A percentile compares a stretch with the other conserved stretches of the same genome.
Evolutionary conservation across 1,140 invertebrate species (phyloP).

Genomic region (Monochamus saltuarius): DNA sequence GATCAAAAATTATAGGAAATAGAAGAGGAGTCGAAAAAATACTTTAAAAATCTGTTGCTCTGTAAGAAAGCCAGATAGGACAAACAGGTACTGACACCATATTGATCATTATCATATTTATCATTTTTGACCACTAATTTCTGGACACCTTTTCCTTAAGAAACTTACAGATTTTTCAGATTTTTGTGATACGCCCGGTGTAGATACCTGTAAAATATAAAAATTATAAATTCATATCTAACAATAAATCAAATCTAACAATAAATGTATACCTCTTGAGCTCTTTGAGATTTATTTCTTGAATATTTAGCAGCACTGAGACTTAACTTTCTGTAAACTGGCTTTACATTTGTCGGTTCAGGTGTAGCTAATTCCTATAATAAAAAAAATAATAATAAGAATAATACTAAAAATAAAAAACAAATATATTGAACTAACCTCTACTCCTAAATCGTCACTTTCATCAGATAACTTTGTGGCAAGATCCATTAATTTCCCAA

Average conservation of each 20-base stretch:
- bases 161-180: conserved; percentile 7
- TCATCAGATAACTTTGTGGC: conserved; percentile 33
- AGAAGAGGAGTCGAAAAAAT: too few species aligned
- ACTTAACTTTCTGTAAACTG: conserved; percentile 13
- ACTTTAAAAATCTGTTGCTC: too few species aligned
- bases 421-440: conserved; percentile 4
- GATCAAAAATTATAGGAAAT: too few species aligned
- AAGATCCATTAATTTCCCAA: conserved; percentile 65
- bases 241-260: not conserved
- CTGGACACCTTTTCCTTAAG: too few species aligned
- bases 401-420: not conserved
- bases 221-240: not conserved
- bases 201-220: not conserved
- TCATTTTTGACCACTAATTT: too few species aligned
- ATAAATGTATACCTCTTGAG: conserved; percentile 3
- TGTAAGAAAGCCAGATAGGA: too few species aligned
- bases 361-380: conserved; percentile 3
- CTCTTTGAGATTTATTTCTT: not conserved
- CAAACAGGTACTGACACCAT: too few species aligned
- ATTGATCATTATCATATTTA: too few species aligned
- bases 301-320: conserved; percentile 7
- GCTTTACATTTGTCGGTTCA: conserved; percentile 7
- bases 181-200: conserved; percentile 3
- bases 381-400: not conserved
- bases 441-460: conserved; percentile 10